Percentiles rank a stretch among this genome's conserved stretches.
These are phyloP conservation scores for Xerus inauris DNA, from an alignment of 2,113 vertebrate species.

Conservation along the genomic window DNA sequence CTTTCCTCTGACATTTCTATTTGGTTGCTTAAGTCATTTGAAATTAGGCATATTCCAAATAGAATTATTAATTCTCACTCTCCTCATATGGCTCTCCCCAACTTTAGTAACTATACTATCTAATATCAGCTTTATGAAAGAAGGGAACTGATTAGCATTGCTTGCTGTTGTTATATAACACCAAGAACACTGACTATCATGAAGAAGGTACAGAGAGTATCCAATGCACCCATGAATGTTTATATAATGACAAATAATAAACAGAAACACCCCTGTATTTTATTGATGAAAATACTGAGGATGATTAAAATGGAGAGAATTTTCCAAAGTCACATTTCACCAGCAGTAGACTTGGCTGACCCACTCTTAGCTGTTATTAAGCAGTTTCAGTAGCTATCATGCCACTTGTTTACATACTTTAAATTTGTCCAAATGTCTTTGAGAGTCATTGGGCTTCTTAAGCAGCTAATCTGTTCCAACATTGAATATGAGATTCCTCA, in stretches of 20 bases:
- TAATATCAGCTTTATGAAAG: not conserved
- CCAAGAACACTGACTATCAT: not conserved
- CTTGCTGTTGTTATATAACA: not conserved
- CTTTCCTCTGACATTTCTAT: conserved; percentile 9
- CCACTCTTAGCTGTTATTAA: not conserved
- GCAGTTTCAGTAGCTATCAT: not conserved
- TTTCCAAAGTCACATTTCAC: not conserved
- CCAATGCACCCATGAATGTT: not conserved
- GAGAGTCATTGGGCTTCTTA: not conserved
- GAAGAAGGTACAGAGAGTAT: not conserved
- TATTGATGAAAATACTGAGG: not conserved
- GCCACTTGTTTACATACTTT: not conserved
- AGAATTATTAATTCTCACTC: conserved; percentile 25
- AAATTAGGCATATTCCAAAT: conserved; percentile 26
- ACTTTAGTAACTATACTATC: not conserved
- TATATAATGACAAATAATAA: not conserved
- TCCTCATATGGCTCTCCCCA: not conserved
- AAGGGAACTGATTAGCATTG: not conserved
- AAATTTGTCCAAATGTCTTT: not conserved
- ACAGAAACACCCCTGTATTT: not conserved
- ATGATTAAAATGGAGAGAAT: no score
- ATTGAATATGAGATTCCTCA: not conserved
- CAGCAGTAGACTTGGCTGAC: not conserved
- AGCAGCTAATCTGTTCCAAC: not conserved
- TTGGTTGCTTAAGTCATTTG: not conserved